A percentile compares a stretch with the other conserved stretches of the same genome.
phyloP scores from a whole-genome alignment of 2,113 vertebrate genomes.

The Emydura subglobosa region DNA sequence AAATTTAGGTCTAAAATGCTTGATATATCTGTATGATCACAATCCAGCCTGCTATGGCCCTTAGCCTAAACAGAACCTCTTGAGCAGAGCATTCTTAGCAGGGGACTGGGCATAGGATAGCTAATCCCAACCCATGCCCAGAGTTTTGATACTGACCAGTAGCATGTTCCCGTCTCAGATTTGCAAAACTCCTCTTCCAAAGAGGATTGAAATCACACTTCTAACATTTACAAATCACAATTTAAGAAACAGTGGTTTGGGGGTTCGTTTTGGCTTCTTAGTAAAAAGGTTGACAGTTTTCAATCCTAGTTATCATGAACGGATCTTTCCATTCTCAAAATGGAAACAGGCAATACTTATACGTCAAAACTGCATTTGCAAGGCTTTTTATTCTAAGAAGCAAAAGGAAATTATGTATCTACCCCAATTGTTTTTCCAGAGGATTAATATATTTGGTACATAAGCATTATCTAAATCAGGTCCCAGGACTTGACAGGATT shows the following conservation, averaged over 20 bases:
- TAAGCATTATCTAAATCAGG: neutral
- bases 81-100: neutral
- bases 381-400: neutral
- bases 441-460: neutral
- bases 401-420: neutral
- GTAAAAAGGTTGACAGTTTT: neutral
- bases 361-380: neutral
- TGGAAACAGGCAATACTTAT: neutral
- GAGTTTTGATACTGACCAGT: slow-evolving; percentile 29
- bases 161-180: slow-evolving; percentile 33
- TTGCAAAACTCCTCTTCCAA: slow-evolving; percentile 36
- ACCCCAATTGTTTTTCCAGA: neutral
- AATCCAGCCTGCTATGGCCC: neutral
- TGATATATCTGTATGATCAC: neutral
- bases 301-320: neutral
- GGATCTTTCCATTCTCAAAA: neutral
- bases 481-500: neutral
- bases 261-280: neutral
- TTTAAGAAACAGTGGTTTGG: neutral
- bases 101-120: neutral
- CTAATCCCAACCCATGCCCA: neutral
- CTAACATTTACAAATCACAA: neutral
- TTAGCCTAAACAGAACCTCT: neutral
- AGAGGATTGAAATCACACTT: slow-evolving; percentile 1
- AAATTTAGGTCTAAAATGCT: neutral